phyloP scores from a whole-genome alignment of 1,140 invertebrate species.

The Ceratina japonica region DNA sequence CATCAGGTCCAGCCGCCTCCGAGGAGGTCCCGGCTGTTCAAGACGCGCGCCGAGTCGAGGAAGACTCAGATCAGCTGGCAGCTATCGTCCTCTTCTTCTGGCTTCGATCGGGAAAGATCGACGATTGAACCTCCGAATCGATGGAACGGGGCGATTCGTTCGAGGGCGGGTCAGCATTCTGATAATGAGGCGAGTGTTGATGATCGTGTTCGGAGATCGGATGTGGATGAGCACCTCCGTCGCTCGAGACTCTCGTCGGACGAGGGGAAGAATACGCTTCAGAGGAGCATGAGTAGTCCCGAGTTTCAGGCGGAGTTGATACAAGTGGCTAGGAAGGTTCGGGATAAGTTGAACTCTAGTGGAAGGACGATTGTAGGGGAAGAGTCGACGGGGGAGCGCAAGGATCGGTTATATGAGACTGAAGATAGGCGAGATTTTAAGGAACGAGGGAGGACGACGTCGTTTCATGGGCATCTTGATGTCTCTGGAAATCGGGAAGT shows the following conservation, averaged over 20 bases:
- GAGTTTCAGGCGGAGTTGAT: constrained; percentile 85
- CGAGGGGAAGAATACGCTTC: constrained; percentile 71
- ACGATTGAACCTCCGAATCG: background rate
- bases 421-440: background rate
- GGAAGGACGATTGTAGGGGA: constrained; percentile 13
- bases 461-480: background rate
- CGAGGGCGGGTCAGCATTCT: background rate
- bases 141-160: background rate
- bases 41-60: constrained; percentile 86
- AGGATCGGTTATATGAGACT: constrained; percentile 5
- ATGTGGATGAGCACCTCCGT: constrained; percentile 48
- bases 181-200: background rate
- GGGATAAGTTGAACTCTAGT: constrained; percentile 72
- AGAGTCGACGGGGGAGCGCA: constrained; percentile 26
- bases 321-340: constrained; percentile 83
- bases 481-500: background rate
- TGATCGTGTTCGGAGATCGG: constrained; percentile 29
- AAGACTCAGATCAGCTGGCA: constrained; percentile 73
- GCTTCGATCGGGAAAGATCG: constrained; percentile 3
- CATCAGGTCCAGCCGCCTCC: constrained; percentile 76
- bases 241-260: constrained; percentile 55
- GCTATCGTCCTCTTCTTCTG: constrained; percentile 32
- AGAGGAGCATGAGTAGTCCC: constrained; percentile 82
- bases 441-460: background rate
- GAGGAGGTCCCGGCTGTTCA: constrained; percentile 83